Conservation (phyloP, 2,113 vertebrate genomes). For the Synchiropus splendidus region DNA sequence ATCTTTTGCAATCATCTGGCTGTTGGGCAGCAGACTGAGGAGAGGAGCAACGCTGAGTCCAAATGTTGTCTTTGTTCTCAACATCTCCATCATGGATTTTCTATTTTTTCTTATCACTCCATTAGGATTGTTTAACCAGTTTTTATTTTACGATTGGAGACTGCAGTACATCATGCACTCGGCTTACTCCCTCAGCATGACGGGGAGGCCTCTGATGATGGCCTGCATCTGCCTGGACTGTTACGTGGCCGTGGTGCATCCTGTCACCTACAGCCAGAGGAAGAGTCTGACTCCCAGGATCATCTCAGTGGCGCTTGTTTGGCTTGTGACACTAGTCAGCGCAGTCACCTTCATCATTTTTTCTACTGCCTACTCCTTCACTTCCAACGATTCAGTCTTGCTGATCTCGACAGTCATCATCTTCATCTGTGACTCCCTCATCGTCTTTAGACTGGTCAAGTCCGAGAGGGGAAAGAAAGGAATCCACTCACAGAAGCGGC, state of each 20-base stretch:
- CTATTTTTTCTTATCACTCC: conserved; percentile 25
- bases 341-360: not conserved
- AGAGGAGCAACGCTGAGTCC: conserved; percentile 15
- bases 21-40: conserved; percentile 21
- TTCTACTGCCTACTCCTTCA: not conserved
- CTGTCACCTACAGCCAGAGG: conserved; percentile 35
- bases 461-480: conserved; percentile 10
- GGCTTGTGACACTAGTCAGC: conserved; percentile 4
- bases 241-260: conserved; percentile 56
- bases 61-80: conserved; percentile 32
- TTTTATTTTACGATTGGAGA: fast-evolving
- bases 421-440: conserved; percentile 27
- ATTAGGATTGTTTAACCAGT: conserved; percentile 5
- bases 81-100: conserved; percentile 38
- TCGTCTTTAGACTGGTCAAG: conserved; percentile 27
- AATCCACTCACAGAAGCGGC: conserved; percentile 46
- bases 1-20: conserved; percentile 23
- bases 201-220: conserved; percentile 48
- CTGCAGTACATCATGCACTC: no score
- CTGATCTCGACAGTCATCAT: conserved; percentile 11
- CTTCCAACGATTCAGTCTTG: not conserved
- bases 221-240: conserved; percentile 49
- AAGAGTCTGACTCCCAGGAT: conserved; percentile 34
- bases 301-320: conserved; percentile 15
- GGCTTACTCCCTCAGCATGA: conserved; percentile 16